These are phyloP conservation scores for Oscheius sp. DNA, from an alignment of 2,888 invertebrate genomes.

Conservation along the genomic window DNA sequence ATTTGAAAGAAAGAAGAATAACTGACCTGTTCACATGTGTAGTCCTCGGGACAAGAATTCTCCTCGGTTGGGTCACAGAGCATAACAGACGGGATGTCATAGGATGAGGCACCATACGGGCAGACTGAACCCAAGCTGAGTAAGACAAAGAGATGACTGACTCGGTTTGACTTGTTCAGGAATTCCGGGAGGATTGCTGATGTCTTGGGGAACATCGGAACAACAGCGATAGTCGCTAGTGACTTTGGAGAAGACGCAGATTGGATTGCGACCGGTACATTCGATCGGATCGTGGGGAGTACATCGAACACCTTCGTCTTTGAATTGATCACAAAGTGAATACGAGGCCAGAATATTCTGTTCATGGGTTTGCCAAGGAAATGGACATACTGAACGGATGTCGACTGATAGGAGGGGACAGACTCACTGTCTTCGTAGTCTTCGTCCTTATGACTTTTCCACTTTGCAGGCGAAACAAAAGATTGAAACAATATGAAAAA, in stretches of 20 bases:
- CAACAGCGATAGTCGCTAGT: constrained; percentile 62
- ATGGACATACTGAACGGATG: constrained; percentile 58
- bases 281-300: constrained; percentile 65
- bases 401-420: no score
- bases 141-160: constrained; percentile 30
- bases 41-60: constrained; percentile 58
- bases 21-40: constrained; percentile 50
- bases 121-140: constrained; percentile 49
- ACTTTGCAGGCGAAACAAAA: background rate
- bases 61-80: constrained; percentile 64
- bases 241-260: constrained; percentile 56
- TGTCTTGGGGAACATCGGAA: constrained; percentile 59
- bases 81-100: constrained; percentile 61
- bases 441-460: constrained; percentile 20
- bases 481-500: background rate
- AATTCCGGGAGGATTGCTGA: constrained; percentile 60
- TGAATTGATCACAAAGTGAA: constrained; percentile 58
- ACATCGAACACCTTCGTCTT: constrained; percentile 62
- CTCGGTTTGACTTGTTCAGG: constrained; percentile 66
- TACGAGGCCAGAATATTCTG: constrained; percentile 63
- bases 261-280: constrained; percentile 64
- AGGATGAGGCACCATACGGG: constrained; percentile 61
- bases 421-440: constrained; percentile 55
- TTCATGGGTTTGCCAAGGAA: constrained; percentile 67
- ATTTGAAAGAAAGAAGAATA: background rate